Conservation (phyloP, 2,113 vertebrate species). For the cattle (Bos taurus) region DNA sequence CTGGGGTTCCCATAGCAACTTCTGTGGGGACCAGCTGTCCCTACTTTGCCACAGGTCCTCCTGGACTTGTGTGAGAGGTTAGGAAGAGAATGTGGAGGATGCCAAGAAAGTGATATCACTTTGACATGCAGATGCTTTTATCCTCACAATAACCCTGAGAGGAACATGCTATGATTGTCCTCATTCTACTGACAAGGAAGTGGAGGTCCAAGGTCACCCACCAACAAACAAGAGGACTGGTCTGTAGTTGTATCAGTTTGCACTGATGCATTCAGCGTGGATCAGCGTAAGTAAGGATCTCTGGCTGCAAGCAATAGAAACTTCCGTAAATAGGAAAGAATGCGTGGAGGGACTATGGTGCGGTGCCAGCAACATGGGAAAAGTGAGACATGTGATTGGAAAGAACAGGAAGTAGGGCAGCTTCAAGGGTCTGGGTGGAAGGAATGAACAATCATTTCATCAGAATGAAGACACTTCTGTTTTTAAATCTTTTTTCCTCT, state of each 20-base stretch:
- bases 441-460: not conserved
- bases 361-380: not conserved
- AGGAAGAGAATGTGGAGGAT: not conserved
- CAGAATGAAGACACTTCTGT: not conserved
- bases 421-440: not conserved
- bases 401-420: not conserved
- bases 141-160: not conserved
- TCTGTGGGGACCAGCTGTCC: not conserved
- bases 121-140: not conserved
- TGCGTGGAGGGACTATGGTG: accelerated
- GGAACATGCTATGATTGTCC: not conserved
- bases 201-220: not conserved
- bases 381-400: not conserved
- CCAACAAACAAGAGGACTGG: not conserved
- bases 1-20: conserved; percentile 42
- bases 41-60: not conserved
- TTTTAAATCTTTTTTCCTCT: not conserved
- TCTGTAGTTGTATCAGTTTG: not conserved
- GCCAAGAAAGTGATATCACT: not conserved
- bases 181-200: not conserved
- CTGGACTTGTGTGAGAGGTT: not conserved
- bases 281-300: not conserved
- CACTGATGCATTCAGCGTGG: accelerated
- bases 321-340: not conserved
- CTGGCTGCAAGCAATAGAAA: not conserved